Evolutionary conservation across 1,140 invertebrate genomes (phyloP).

Genomic region (Apis cerana): DNA sequence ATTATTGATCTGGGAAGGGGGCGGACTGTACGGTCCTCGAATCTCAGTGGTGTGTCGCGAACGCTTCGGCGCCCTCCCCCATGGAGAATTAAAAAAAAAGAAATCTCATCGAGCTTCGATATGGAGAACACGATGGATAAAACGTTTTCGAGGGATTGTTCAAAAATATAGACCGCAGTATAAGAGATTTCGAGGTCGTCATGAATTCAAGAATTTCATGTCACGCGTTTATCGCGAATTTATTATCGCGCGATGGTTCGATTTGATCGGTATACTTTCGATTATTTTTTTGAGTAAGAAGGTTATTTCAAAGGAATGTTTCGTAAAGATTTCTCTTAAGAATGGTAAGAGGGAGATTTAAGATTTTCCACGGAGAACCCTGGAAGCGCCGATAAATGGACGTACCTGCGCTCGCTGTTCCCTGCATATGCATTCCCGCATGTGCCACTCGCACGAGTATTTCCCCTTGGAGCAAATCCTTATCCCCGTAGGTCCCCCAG

Average conservation of each 20-base stretch:
- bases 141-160: too few relatives aligned
- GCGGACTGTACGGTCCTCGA: constrained; percentile 72
- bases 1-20: constrained; percentile 80
- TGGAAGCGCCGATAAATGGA: constrained; percentile 20
- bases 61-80: constrained; percentile 56
- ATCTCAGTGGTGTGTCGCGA: constrained; percentile 70
- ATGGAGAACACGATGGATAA: too few relatives aligned
- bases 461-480: constrained; percentile 77
- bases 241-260: too few relatives aligned
- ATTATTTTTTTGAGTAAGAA: background rate
- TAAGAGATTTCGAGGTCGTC: too few relatives aligned
- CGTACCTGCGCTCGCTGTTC: constrained; percentile 61
- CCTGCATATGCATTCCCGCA: constrained; percentile 77
- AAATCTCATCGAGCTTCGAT: background rate
- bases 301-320: background rate
- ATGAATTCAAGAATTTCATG: too few relatives aligned
- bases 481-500: constrained; percentile 65
- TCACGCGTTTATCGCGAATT: too few relatives aligned
- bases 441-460: constrained; percentile 64
- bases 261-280: background rate
- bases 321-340: background rate
- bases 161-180: too few relatives aligned
- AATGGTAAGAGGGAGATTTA: too few relatives aligned
- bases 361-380: background rate
- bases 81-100: background rate